A percentile compares a stretch with the other conserved stretches of the same genome.
phyloP scores from a whole-genome alignment of 2,113 vertebrate genomes.

The Hydrochoerus hydrochaeris region DNA sequence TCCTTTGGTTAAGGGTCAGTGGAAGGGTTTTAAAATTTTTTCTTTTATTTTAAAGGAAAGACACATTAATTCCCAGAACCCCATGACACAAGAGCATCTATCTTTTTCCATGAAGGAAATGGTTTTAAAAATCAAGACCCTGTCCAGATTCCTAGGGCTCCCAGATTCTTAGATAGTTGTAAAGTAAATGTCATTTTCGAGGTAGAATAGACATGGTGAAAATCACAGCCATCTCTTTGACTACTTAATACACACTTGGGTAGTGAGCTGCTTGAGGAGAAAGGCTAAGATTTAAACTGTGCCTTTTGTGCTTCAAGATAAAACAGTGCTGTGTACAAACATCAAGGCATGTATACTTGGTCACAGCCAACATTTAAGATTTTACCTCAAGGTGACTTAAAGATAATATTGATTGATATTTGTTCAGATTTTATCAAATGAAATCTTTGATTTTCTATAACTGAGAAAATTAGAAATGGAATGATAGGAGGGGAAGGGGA shows the following conservation, averaged over 20 bases:
- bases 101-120: background rate
- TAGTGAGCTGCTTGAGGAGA: background rate
- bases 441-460: constrained; percentile 30
- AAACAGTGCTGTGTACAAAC: background rate
- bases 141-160: background rate
- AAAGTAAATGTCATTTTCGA: background rate
- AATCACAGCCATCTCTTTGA: background rate
- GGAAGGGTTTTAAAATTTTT: background rate
- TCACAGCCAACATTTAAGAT: background rate
- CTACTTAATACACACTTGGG: background rate
- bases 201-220: constrained; percentile 9
- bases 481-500: background rate
- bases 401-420: background rate
- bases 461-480: background rate
- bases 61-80: background rate
- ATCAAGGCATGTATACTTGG: background rate
- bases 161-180: background rate
- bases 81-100: background rate
- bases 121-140: background rate
- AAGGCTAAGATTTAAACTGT: background rate
- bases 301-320: background rate
- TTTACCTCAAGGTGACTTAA: background rate
- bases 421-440: background rate
- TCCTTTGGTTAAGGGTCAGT: background rate
- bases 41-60: background rate